Evolutionary conservation across 2,113 vertebrate species (phyloP), one percentile per base, ranked within the genome.

Genomic region (Oxygymnocypris stewartii): DNA sequence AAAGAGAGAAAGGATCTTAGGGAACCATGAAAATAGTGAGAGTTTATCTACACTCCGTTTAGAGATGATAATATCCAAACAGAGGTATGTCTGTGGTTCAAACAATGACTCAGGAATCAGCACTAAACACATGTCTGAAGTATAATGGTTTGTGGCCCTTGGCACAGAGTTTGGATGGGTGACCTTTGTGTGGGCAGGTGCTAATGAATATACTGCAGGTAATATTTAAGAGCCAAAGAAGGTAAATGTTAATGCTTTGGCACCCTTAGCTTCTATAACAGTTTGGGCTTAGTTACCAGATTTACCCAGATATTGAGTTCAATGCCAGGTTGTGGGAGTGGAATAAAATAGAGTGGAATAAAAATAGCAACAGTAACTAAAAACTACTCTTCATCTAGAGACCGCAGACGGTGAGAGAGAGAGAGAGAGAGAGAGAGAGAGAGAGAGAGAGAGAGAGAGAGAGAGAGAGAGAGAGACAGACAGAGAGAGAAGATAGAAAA

Each of bases 111-210:
- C 37, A 28, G 59, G 57, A 42, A 65, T 65, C 37, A 82, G 8
- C 63, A 23, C 2, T 51, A 69, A 82, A 82, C 61, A 69, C 63
- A 82, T n/a, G 80, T 82, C 63, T 71, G 10, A 51, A 23, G 42
- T 51, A 35, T 51, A 71, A 83, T 69, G 28, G 81, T 18, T 83
- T 83, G 63, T 71, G 42, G 28, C 63, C 44, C 44, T 83, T 83
- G 28, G 81, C 80, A 81, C 42, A 44, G 23, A 42, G n/a, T 42
- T 81, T 44, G 57, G 1, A 69, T 71, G 42, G 14, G 14, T 82
- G 80, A 82, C 61, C 80, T 67, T 13, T 47, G 63, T 51, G 80
- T 82, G 63, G 80, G 80, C 44, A 82, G 80, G 81, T 83, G 81
- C 25, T 51, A 42, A 31, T 37, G 44, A 71, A 83, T 82, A 83